phyloP scores from a whole-genome alignment of 2,113 vertebrate genomes.

The Prionailurus bengalensis region DNA sequence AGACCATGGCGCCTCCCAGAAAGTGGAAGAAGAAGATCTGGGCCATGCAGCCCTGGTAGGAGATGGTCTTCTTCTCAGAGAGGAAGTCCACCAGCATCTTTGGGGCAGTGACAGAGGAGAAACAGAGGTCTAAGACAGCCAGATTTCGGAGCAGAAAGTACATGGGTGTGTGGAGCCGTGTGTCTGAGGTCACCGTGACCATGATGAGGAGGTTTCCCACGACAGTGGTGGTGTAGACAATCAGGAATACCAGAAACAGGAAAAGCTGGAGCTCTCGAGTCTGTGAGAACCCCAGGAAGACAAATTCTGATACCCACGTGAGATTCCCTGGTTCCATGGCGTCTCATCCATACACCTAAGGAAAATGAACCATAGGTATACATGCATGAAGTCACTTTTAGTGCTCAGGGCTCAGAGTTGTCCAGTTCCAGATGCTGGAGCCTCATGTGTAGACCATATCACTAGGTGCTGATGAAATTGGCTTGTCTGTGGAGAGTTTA shows the following conservation, averaged over 20 bases:
- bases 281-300: slow-evolving; percentile 68
- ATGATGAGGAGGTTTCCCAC: slow-evolving; percentile 64
- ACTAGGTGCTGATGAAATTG: neutral
- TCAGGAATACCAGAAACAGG: slow-evolving; percentile 70
- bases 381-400: neutral
- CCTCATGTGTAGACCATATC: neutral
- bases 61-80: slow-evolving; percentile 54
- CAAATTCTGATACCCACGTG: slow-evolving; percentile 58
- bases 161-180: slow-evolving; percentile 65
- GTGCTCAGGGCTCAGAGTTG: neutral
- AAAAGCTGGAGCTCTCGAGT: slow-evolving; percentile 50
- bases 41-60: slow-evolving; percentile 35
- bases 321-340: slow-evolving; percentile 52
- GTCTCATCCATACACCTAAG: neutral
- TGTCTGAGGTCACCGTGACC: slow-evolving; percentile 15
- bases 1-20: slow-evolving; percentile 62
- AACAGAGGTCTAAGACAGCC: slow-evolving; percentile 75
- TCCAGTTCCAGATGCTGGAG: neutral
- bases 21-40: slow-evolving; percentile 75
- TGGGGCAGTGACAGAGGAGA: slow-evolving; percentile 68
- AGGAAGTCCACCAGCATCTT: slow-evolving; percentile 63
- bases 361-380: neutral
- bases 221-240: slow-evolving; percentile 60
- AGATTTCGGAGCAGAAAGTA: slow-evolving; percentile 78
- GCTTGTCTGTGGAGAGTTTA: too few species aligned